A percentile compares a stretch with the other conserved stretches of the same genome.
phyloP scores from a whole-genome alignment of 2,113 vertebrate species.

The Aphelocoma coerulescens region DNA sequence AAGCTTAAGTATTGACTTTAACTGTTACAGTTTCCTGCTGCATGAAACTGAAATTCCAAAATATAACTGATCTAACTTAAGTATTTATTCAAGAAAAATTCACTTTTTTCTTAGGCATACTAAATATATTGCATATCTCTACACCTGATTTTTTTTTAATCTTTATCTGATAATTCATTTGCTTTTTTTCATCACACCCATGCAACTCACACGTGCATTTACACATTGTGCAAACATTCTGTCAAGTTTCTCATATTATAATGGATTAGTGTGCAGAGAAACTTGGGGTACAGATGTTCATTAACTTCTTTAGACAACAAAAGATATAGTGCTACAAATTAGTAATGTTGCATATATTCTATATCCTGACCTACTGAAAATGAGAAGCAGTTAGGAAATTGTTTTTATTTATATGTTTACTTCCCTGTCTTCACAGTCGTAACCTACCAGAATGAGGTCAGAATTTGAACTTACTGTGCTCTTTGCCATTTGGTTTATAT shows the following conservation, averaged over 20 bases:
- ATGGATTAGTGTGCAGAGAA: not conserved
- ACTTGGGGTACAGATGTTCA: not conserved
- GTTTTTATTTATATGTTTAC: not conserved
- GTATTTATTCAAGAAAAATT: not conserved
- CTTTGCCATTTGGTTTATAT: not conserved
- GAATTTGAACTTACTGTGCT: not conserved
- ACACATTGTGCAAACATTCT: not conserved
- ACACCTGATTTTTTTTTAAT: not conserved
- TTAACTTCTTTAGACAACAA: not conserved
- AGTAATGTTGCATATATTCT: not conserved
- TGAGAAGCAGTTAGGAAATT: not conserved
- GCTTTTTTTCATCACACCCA: not conserved
- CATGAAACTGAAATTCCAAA: not conserved
- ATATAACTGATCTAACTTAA: not conserved
- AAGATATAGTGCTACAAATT: not conserved
- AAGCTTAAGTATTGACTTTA: not conserved
- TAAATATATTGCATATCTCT: not conserved
- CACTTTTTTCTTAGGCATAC: not conserved
- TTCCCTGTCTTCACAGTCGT: not conserved
- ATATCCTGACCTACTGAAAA: not conserved
- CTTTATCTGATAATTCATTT: not conserved
- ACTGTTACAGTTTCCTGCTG: not conserved
- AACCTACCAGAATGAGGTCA: not conserved
- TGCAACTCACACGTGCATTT: not conserved
- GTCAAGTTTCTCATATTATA: not conserved